These are phyloP conservation scores for Hemiscyllium ocellatum DNA, from an alignment of 2,113 vertebrate genomes.

Conservation along the genomic window DNA sequence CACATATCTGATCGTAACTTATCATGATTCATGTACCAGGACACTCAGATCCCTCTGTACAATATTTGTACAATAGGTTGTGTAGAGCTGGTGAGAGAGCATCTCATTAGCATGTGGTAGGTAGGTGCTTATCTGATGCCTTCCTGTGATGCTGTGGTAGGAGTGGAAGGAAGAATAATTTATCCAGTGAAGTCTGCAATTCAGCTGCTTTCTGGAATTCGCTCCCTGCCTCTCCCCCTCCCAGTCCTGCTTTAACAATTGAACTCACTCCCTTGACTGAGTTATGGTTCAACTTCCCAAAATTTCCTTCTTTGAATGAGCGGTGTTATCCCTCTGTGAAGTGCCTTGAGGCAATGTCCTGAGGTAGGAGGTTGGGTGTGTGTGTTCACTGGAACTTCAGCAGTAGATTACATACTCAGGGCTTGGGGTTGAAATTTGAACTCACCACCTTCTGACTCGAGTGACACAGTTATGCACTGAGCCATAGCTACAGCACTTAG, in stretches of 20 bases:
- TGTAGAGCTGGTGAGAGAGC: neutral
- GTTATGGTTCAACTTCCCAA: neutral
- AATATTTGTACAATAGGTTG: too few relatives aligned
- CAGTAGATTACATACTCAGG: neutral
- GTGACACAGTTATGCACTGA: neutral
- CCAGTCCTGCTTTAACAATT: neutral
- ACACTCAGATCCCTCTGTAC: too few relatives aligned
- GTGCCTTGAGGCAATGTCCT: neutral
- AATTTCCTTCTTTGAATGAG: neutral
- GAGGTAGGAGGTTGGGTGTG: too few relatives aligned
- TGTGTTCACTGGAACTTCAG: neutral
- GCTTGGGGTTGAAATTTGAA: neutral
- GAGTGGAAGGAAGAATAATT: neutral
- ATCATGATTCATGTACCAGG: too few relatives aligned
- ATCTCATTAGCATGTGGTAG: neutral
- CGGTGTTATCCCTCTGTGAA: neutral
- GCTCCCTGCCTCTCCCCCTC: neutral
- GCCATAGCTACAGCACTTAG: conserved; percentile 49
- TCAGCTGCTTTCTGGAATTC: neutral
- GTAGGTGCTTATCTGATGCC: neutral
- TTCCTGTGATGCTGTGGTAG: neutral
- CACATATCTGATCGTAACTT: too few relatives aligned
- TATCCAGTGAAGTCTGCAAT: neutral
- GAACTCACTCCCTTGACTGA: neutral
- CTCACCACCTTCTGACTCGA: neutral